These are phyloP conservation scores for Chauna torquata DNA, from an alignment of 2,113 vertebrate genomes.

Conservation along the genomic window DNA sequence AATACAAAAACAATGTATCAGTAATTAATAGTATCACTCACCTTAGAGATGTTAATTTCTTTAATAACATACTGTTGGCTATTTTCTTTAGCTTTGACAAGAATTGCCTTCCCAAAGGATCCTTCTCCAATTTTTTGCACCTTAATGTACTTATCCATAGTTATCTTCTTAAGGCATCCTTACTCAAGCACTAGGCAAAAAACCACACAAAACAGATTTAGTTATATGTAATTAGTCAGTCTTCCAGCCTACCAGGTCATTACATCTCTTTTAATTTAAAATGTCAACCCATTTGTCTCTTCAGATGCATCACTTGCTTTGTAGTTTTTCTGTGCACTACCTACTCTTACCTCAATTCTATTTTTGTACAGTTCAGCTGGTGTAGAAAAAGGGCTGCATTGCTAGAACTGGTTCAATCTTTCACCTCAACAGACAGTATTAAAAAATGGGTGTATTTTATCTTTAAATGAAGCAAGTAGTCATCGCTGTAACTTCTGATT, in stretches of 20 bases:
- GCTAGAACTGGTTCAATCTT: background rate
- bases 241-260: background rate
- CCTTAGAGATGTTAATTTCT: conserved; percentile 95
- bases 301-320: background rate
- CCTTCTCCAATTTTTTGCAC: conserved; percentile 95
- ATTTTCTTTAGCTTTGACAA: conserved; percentile 91
- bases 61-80: conserved; percentile 95
- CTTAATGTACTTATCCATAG: conserved; percentile 94
- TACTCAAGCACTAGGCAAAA: conserved; percentile 68
- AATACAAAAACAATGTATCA: background rate
- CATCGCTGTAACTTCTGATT: background rate
- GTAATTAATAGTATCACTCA: conserved; percentile 59
- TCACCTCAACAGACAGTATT: background rate
- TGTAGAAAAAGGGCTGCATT: background rate
- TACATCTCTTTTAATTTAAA: background rate
- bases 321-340: background rate
- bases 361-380: background rate
- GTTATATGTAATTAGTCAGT: background rate
- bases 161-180: conserved; percentile 74
- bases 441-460: background rate
- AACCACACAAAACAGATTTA: background rate
- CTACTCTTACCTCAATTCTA: background rate
- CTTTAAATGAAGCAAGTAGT: background rate
- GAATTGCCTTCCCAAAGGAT: conserved; percentile 95
- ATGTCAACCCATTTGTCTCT: background rate